phyloP scores from a whole-genome alignment of 2,797 vertebrate genomes.

The Miichthys miiuy region DNA sequence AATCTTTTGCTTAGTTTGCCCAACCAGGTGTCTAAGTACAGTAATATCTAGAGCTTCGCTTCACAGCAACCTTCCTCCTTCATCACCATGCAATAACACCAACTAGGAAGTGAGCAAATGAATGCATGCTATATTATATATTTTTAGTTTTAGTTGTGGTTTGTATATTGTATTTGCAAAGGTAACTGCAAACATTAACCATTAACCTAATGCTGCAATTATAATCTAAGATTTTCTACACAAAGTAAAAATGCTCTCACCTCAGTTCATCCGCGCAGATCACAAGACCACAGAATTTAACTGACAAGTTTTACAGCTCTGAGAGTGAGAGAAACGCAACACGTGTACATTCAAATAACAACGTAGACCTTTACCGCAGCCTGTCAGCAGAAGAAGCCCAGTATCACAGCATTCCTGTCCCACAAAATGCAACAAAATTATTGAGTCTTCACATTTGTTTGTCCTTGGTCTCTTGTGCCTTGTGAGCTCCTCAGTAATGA shows the following conservation, averaged over 20 bases:
- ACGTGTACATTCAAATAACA: background rate
- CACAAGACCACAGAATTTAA: background rate
- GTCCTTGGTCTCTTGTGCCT: constrained; percentile 51
- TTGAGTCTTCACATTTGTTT: constrained; percentile 41
- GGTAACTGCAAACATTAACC: background rate
- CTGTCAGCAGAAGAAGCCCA: constrained; percentile 15
- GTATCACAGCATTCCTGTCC: constrained; percentile 20
- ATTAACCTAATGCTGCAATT: background rate
- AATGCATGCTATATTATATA: background rate
- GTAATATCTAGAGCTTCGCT: background rate
- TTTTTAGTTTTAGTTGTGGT: background rate
- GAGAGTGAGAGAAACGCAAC: background rate
- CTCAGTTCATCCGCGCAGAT: constrained; percentile 46
- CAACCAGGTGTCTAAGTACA: too few species aligned
- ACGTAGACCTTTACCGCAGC: constrained; percentile 26
- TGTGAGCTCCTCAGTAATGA: background rate
- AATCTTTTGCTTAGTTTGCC: background rate
- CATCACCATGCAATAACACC: background rate
- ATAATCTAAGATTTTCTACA: background rate
- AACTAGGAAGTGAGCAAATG: background rate
- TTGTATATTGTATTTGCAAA: background rate
- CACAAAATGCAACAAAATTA: background rate
- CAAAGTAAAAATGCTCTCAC: constrained; percentile 62
- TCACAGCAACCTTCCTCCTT: background rate
- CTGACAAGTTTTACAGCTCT: background rate